Evolutionary conservation across 2,888 invertebrate genomes (phyloP).

Genomic region (Rotaria socialis): DNA sequence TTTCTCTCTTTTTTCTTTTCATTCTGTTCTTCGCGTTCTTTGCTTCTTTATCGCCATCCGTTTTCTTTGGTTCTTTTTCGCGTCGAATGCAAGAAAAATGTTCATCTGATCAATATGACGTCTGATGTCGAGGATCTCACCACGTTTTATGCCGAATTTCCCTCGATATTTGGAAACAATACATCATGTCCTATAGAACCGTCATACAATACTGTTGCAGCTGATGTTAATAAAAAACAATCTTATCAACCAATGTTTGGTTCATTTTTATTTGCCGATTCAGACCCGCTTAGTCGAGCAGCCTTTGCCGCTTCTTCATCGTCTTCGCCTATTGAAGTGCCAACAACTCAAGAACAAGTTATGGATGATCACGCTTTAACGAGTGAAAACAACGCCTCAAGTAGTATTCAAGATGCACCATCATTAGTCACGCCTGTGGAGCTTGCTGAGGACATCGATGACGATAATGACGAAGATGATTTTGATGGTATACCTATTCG

Average conservation of each 20-base stretch:
- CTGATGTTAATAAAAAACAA: not conserved
- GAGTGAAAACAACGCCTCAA: not conserved
- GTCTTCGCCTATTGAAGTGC: not conserved
- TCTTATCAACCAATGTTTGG: not conserved
- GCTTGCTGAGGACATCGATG: not conserved
- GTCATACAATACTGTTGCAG: not conserved
- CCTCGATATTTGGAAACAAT: not conserved
- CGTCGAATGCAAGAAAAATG: slow-evolving; percentile 23
- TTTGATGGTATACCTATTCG: slow-evolving; percentile 7
- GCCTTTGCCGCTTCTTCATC: not conserved
- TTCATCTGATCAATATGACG: not conserved
- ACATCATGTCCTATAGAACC: not conserved
- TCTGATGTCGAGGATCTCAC: not conserved
- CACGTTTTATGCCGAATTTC: not conserved
- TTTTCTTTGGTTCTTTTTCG: not conserved
- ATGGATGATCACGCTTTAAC: not conserved
- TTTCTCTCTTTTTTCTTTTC: not conserved
- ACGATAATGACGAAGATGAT: slow-evolving; percentile 29
- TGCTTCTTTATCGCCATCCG: not conserved
- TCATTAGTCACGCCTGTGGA: not conserved
- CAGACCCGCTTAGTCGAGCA: not conserved
- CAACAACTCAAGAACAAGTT: not conserved
- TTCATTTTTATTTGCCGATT: not conserved
- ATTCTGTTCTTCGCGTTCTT: not conserved
- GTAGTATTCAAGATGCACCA: not conserved